Base-by-base conservation (phyloP, 2,888 invertebrate genomes). In the Lithophane semibrunnea region DNA sequence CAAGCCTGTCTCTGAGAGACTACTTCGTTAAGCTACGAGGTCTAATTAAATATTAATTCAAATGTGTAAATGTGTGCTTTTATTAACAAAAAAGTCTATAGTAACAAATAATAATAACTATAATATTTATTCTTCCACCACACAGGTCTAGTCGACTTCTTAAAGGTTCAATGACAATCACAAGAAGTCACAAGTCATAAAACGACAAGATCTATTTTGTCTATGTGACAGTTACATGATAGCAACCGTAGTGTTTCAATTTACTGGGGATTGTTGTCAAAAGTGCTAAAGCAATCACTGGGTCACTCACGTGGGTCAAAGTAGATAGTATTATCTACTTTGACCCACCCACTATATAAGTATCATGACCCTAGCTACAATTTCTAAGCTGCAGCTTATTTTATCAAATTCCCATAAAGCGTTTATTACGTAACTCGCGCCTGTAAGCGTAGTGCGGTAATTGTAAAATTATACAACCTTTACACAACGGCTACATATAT, bases 391-490 rank as follows among this genome's bases (percentile, higher is more conserved):
- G 12, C 44, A 44, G 44, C 10, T 44, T 60, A 67, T 70, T 77
- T 73, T 61, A 75, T 75, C 52, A 63, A 77, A 75, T 65, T 58
- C 74, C 56, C 24, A 56, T 65, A 69, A 58, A 64, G 2, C 2
- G 16, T 56, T 74, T 83, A 65, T 74, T 83, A 65, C 80, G 56
- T 49, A 81, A 86, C 63, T 42, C 37, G n/a, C 66, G 67, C 67
- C 67, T 70, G 83, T 75, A 77, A 82, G 56, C n/a, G 77, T 80
- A 42, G 44, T 63, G 56, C 65, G 80, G 81, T 83, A 85, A 81
- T 83, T 85, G 81, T 74, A 76, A 70, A 86, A 86, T 86, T 79
- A 84, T 86, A 82, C 79, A 85, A 82, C 54, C 52, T 71, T 70
- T 77, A 75, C 81, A 61, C 77, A 75, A 72, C 80, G 12, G 5